Conservation (phyloP, 53 echinoderm and acorn worm genomes). For the Hippasteria phrygiana region DNA sequence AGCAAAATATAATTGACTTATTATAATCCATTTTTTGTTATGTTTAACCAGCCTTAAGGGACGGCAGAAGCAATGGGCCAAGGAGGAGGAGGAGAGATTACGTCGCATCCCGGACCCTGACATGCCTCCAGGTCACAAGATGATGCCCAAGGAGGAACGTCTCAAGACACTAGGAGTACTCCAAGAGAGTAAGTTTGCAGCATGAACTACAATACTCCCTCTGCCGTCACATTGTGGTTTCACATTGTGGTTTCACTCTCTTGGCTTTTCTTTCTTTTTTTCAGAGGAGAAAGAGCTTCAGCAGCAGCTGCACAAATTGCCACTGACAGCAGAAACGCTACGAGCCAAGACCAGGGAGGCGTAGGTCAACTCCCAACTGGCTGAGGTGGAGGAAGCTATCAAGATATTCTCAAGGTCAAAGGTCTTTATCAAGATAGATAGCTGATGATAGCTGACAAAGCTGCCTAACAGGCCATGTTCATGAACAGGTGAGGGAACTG, state of each 20-base stretch:
- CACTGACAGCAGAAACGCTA: constrained; percentile 83
- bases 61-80: constrained; percentile 87
- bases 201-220: not conserved
- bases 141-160: constrained; percentile 92
- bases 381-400: constrained; percentile 96
- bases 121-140: constrained; percentile 95
- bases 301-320: constrained; percentile 74
- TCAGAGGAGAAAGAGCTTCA: constrained; percentile 89
- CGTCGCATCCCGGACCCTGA: constrained; percentile 95
- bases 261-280: too few species aligned
- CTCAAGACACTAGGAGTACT: constrained; percentile 83
- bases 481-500: too few species aligned
- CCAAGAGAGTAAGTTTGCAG: constrained; percentile 93
- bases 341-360: constrained; percentile 87
- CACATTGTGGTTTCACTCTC: too few species aligned
- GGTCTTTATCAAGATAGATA: constrained; percentile 94
- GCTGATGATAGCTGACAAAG: constrained; percentile 22
- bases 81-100: constrained; percentile 82
- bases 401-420: constrained; percentile 97
- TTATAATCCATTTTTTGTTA: too few species aligned
- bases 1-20: too few species aligned
- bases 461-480: not conserved
- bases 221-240: not conserved
- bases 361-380: constrained; percentile 85
- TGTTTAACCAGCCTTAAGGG: constrained; percentile 70